Base-by-base conservation (phyloP, 2,797 vertebrate genomes). In the Balearica regulorum region DNA sequence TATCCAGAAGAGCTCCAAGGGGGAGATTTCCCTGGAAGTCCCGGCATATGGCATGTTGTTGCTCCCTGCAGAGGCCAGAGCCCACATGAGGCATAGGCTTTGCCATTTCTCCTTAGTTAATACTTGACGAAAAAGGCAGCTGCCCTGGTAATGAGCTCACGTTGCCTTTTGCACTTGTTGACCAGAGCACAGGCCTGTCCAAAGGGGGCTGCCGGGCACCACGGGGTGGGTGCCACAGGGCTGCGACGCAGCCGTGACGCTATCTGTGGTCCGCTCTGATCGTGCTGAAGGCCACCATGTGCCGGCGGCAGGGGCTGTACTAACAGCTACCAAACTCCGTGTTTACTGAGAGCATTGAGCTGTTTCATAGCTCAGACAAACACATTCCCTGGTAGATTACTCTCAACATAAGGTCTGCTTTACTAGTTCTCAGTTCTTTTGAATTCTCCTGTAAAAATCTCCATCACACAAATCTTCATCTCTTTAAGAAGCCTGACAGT, bases 201-300 rank as follows among this genome's bases (percentile, higher is more conserved):
- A 13, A 21, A 22, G 48, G 20, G 48, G 22, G 48, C 21, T 48
- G 48, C 48, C 22, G 6, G 48, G 48, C 48, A 48, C 48, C 48
- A 48, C 22, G 22, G 22, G 44, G 18, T 46, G 44, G 44, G 44
- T 46, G 44, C 44, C 44, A 46, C 44, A 46, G 51, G 51, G 51
- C 51, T 53, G 26, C 26, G 9, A 25, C 51, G 28, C 29, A 18
- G 53, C 29, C 53, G 2, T 31, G 1, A 28, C 44, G 49, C 78
- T 15, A 5, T 35, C 39, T 5, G 11, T 69, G 8, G 8, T 44
- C 62, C 1, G 1, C 55, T 44, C 48, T 44, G 75, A 33, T 24
- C 0, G 1, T 0, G 1, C 41, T 9, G 44, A 15, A 44, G 44
- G 16, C 16, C 49, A 51, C 49, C 14, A 10, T 53, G 26, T 53